Evolutionary conservation across 2,888 invertebrate species (phyloP).

Genomic region (Mythimna vitellina): DNA sequence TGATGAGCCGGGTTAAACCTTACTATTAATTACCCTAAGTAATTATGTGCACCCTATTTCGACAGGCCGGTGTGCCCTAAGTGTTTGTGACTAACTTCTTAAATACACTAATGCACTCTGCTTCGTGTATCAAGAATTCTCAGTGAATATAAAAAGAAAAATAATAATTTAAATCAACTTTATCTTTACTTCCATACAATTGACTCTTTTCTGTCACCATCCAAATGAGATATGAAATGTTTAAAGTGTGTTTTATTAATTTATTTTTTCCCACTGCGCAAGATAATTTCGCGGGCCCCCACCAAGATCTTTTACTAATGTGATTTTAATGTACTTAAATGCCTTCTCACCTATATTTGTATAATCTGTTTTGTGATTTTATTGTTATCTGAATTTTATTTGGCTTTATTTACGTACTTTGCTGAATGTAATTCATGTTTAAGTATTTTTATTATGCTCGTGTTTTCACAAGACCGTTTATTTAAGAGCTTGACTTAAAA

Average conservation of each 20-base stretch:
- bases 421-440: slow-evolving; percentile 59
- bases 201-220: slow-evolving; percentile 80
- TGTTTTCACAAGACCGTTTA: slow-evolving; percentile 52
- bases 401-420: slow-evolving; percentile 68
- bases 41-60: slow-evolving; percentile 7
- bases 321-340: slow-evolving; percentile 90
- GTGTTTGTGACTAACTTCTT: neutral
- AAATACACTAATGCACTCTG: neutral
- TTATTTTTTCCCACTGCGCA: slow-evolving; percentile 83
- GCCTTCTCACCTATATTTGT: slow-evolving; percentile 83
- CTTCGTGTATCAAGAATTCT: slow-evolving; percentile 9
- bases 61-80: neutral
- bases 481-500: slow-evolving; percentile 50
- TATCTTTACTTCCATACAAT: slow-evolving; percentile 87
- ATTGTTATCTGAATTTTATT: slow-evolving; percentile 67
- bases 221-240: slow-evolving; percentile 81
- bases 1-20: slow-evolving; percentile 62
- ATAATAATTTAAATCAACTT: slow-evolving; percentile 62
- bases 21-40: slow-evolving; percentile 56
- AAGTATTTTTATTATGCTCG: slow-evolving; percentile 56
- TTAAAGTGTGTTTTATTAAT: slow-evolving; percentile 84
- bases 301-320: slow-evolving; percentile 86
- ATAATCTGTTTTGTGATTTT: slow-evolving; percentile 79
- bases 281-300: slow-evolving; percentile 86
- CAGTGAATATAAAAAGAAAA: slow-evolving; percentile 38